Conservation (phyloP, 2,113 vertebrate species). For the Paramormyrops kingsleyae region DNA sequence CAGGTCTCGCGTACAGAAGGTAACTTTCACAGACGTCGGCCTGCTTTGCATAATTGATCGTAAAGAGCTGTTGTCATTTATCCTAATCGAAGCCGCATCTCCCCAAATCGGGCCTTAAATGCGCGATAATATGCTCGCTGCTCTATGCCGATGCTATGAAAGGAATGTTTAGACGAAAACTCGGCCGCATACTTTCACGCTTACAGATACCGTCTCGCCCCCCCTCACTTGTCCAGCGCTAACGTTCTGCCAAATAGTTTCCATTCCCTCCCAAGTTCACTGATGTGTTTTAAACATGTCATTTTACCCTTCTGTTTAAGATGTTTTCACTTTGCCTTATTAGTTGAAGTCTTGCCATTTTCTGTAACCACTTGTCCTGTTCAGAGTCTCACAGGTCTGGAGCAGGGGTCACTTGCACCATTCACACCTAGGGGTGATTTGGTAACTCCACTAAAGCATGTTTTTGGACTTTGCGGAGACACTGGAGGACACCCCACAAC, state of each 20-base stretch:
- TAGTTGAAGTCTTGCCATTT: background rate
- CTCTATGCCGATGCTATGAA: conserved; percentile 17
- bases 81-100: conserved; percentile 20
- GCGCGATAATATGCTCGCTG: conserved; percentile 24
- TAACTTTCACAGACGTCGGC: background rate
- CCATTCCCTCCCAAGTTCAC: conserved; percentile 32
- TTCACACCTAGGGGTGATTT: background rate
- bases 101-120: conserved; percentile 43
- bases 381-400: background rate
- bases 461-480: background rate
- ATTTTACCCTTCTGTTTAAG: background rate
- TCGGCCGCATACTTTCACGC: conserved; percentile 37
- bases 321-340: conserved; percentile 5
- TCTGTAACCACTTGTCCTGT: background rate
- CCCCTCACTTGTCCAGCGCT: conserved; percentile 13
- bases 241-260: conserved; percentile 27
- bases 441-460: background rate
- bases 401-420: background rate
- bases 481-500: background rate
- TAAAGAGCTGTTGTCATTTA: background rate
- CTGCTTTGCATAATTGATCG: background rate
- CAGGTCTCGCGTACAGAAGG: background rate
- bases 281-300: conserved; percentile 38
- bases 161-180: conserved; percentile 30
- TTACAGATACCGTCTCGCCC: conserved; percentile 18